Percentiles rank a stretch among this genome's conserved stretches.
Evolutionary conservation across 2,888 invertebrate species (phyloP).

Genomic region (Aporophyla nigra): DNA sequence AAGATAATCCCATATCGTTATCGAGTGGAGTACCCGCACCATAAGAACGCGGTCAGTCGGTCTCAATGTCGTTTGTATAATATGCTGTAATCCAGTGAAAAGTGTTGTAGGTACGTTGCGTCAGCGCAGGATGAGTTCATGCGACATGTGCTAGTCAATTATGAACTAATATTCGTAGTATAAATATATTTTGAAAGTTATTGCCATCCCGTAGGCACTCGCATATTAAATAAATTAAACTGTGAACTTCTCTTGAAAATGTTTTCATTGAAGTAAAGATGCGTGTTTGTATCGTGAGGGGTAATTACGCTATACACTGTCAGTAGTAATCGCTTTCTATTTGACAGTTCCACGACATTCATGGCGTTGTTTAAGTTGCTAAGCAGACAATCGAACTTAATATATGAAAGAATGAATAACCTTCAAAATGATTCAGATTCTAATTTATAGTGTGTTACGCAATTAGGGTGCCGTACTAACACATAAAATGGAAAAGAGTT

Average conservation of each 20-base stretch:
- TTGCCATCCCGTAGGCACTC: too few relatives aligned
- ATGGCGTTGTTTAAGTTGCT: too few relatives aligned
- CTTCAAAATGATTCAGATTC: too few relatives aligned
- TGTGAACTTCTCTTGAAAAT: neutral
- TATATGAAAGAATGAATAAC: too few relatives aligned
- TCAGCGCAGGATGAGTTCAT: slow-evolving; percentile 74
- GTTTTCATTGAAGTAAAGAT: neutral
- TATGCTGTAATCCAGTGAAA: slow-evolving; percentile 79
- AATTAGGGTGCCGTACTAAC: neutral
- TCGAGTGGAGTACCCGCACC: slow-evolving; percentile 32
- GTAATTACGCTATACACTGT: too few relatives aligned
- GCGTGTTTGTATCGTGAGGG: too few relatives aligned
- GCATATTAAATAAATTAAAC: neutral
- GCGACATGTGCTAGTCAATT: slow-evolving; percentile 52
- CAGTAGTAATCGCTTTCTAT: too few relatives aligned
- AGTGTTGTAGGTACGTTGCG: slow-evolving; percentile 74
- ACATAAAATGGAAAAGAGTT: neutral
- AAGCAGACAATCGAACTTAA: too few relatives aligned
- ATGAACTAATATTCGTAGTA: neutral
- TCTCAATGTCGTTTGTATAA: slow-evolving; percentile 85
- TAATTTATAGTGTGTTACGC: too few relatives aligned
- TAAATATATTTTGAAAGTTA: too few relatives aligned
- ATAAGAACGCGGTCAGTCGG: slow-evolving; percentile 81
- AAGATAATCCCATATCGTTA: slow-evolving; percentile 47
- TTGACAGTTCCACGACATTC: too few relatives aligned